Evolutionary conservation across 1,140 invertebrate genomes (phyloP).

Genomic region (Ips nitidus): DNA sequence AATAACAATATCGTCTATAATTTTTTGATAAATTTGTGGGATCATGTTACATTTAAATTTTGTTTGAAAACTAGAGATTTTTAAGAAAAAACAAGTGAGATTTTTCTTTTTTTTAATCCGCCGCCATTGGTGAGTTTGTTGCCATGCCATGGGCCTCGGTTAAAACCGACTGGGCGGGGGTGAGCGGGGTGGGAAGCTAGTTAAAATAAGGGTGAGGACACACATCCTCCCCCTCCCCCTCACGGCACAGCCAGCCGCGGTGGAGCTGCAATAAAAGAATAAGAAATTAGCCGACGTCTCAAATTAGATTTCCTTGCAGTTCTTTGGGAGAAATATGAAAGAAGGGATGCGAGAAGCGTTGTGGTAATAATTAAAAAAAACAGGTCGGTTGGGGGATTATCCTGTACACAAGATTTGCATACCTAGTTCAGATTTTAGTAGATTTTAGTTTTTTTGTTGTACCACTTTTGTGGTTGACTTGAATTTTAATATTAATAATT

Average conservation of each 20-base stretch:
- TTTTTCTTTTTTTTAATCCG: slow-evolving; percentile 20
- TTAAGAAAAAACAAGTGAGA: too few relatives aligned
- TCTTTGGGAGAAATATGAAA: slow-evolving; percentile 35
- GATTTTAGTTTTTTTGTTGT: neutral
- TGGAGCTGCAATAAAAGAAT: slow-evolving; percentile 39
- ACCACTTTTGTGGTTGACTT: neutral
- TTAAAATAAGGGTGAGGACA: slow-evolving; percentile 39
- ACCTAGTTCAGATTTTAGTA: slow-evolving; percentile 21
- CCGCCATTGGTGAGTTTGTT: slow-evolving; percentile 9
- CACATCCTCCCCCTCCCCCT: slow-evolving; percentile 28
- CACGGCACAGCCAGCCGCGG: slow-evolving; percentile 17
- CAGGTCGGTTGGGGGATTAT: slow-evolving; percentile 32
- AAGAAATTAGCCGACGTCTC: slow-evolving; percentile 40
- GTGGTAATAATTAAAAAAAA: slow-evolving; percentile 38
- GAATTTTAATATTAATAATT: too few relatives aligned
- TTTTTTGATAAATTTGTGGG: too few relatives aligned
- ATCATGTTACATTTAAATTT: too few relatives aligned
- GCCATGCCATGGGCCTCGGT: slow-evolving; percentile 14
- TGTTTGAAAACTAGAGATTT: too few relatives aligned
- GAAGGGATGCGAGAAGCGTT: slow-evolving; percentile 33
- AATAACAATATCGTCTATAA: too few relatives aligned
- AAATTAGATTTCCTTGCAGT: slow-evolving; percentile 40
- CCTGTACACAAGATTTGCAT: slow-evolving; percentile 37
- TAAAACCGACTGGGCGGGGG: neutral
- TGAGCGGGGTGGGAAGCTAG: slow-evolving; percentile 15